Percentiles rank a stretch among this genome's conserved stretches.
Conservation (phyloP, 2,113 vertebrate genomes). For the Barbus barbus region DNA sequence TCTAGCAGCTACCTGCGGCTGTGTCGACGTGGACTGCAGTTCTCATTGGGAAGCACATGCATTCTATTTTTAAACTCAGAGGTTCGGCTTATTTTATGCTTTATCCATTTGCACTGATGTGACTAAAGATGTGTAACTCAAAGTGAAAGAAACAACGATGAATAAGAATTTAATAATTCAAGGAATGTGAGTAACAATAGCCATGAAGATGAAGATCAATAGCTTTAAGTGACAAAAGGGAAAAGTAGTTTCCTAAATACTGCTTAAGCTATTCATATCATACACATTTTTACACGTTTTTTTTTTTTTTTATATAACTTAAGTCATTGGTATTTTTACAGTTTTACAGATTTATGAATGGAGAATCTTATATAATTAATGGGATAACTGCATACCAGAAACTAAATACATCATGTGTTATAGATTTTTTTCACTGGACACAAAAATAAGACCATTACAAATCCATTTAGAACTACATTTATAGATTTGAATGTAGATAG, state of each 20-base stretch:
- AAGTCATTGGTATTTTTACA: not conserved
- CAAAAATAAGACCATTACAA: not conserved
- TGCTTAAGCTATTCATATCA: not conserved
- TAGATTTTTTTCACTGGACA: not conserved
- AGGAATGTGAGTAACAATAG: conserved; percentile 12
- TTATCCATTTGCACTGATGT: conserved; percentile 25
- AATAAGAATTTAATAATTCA: conserved; percentile 19
- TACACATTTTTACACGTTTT: not conserved
- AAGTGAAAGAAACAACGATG: not conserved
- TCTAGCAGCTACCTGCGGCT: conserved; percentile 62
- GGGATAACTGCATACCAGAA: too few species aligned
- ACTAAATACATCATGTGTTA: not conserved
- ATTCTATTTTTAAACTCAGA: conserved; percentile 66
- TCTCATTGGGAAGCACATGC: conserved; percentile 53
- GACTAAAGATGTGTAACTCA: not conserved
- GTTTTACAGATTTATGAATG: not conserved
- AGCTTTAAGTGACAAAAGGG: not conserved
- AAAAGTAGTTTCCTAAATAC: not conserved
- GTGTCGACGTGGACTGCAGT: conserved; percentile 50
- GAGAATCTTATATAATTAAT: too few species aligned
- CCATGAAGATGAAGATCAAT: not conserved
- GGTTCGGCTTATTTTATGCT: conserved; percentile 36
- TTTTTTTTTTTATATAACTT: not conserved
- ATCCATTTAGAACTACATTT: not conserved
- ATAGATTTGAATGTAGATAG: not conserved